Conservation (phyloP, 2,797 vertebrate species). For the Siniperca scherzeri region DNA sequence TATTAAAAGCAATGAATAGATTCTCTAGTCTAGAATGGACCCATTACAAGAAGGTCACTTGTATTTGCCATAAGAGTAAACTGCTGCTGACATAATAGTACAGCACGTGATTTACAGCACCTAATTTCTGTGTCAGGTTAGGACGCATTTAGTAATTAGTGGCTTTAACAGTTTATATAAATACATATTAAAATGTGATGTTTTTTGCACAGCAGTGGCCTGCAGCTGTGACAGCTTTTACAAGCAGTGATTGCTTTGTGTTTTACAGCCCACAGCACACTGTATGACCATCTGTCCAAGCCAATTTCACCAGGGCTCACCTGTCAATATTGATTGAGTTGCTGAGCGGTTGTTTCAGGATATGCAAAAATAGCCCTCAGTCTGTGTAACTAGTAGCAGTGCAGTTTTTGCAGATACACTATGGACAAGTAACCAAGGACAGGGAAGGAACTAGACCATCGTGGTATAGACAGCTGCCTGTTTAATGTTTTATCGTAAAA, state of each 20-base stretch:
- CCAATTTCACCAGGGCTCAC: slow-evolving; percentile 17
- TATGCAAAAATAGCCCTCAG: slow-evolving; percentile 11
- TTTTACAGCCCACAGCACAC: slow-evolving; percentile 31
- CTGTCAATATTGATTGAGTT: slow-evolving; percentile 61
- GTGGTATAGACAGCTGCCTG: neutral
- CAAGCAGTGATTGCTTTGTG: slow-evolving; percentile 20
- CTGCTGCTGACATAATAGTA: neutral
- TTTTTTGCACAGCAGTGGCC: slow-evolving; percentile 10
- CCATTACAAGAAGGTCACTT: neutral
- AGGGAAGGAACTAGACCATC: neutral
- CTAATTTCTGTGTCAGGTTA: slow-evolving; percentile 6
- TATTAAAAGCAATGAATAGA: neutral
- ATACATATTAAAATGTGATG: slow-evolving; percentile 20
- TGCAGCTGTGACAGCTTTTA: slow-evolving; percentile 37
- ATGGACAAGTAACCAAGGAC: slow-evolving; percentile 16
- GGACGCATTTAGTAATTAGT: slow-evolving; percentile 3
- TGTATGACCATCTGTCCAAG: slow-evolving; percentile 45
- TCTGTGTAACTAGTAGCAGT: neutral
- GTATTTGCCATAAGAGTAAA: slow-evolving; percentile 14
- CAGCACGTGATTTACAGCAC: neutral
- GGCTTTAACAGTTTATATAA: slow-evolving; percentile 20
- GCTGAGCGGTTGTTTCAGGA: slow-evolving; percentile 15
- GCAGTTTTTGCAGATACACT: slow-evolving; percentile 11
- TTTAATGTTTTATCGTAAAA: neutral
- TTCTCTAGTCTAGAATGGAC: neutral